These are phyloP conservation scores for Syngnathus scovelli DNA, from an alignment of 2,113 vertebrate species.

Conservation along the genomic window DNA sequence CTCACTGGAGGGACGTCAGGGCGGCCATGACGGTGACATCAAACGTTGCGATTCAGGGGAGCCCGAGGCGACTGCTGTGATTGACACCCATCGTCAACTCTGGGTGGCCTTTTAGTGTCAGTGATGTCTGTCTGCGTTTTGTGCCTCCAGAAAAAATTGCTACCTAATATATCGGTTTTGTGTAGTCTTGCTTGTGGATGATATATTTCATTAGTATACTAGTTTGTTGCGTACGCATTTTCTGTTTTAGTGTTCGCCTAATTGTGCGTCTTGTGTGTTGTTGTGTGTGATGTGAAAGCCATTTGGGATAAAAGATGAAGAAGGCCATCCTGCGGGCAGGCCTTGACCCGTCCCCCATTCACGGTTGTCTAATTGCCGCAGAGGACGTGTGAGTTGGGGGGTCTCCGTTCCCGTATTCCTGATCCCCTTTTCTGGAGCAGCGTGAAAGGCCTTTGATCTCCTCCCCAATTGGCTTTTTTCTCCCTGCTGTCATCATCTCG, in stretches of 20 bases:
- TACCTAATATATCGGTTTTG: no score
- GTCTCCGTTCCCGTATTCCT: conserved; percentile 83
- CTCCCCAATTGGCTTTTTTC: conserved; percentile 75
- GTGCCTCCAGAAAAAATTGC: no score
- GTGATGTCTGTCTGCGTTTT: no score
- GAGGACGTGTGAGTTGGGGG: conserved; percentile 83
- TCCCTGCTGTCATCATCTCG: conserved; percentile 71
- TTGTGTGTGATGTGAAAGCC: conserved; percentile 85
- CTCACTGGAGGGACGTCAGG: conserved; percentile 2
- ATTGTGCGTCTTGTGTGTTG: conserved; percentile 41
- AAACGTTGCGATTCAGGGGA: conserved; percentile 43
- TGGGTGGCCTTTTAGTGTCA: neutral
- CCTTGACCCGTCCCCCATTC: conserved; percentile 98
- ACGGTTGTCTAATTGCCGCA: conserved; percentile 99
- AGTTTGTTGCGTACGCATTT: no score
- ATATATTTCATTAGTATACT: no score
- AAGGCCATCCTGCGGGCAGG: conserved; percentile 90
- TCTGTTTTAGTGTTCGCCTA: no score
- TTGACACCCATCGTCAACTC: conserved; percentile 18
- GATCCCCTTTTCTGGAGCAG: conserved; percentile 94
- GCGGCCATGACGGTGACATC: conserved; percentile 35
- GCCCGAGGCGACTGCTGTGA: conserved; percentile 45
- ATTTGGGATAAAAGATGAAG: conserved; percentile 71
- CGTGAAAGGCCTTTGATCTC: conserved; percentile 99
- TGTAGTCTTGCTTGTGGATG: no score